Evolutionary conservation across 2,888 invertebrate species (phyloP).

Genomic region (Fragum sueziense): DNA sequence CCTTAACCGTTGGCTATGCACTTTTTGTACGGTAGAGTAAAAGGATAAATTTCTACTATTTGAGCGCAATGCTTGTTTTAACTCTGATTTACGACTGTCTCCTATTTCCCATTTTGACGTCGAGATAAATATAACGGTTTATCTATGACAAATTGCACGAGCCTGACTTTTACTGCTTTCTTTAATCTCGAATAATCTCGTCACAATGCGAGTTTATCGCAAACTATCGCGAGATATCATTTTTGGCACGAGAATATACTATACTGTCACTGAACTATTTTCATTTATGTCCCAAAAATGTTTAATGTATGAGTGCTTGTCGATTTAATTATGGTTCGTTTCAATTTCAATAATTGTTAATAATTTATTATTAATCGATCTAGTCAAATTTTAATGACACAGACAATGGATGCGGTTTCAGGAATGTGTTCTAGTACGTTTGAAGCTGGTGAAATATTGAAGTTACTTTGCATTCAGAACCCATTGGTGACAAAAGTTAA

Average conservation of each 20-base stretch:
- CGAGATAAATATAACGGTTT: slow-evolving; percentile 30
- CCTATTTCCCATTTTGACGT: slow-evolving; percentile 18
- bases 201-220: slow-evolving; percentile 53
- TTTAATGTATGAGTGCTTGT: background rate
- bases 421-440: too few relatives aligned
- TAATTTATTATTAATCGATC: too few relatives aligned
- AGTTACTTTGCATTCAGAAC: too few relatives aligned
- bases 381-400: too few relatives aligned
- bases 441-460: too few relatives aligned
- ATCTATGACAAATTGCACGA: slow-evolving; percentile 58
- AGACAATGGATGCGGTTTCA: too few relatives aligned
- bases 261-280: slow-evolving; percentile 45
- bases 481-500: too few relatives aligned
- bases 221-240: slow-evolving; percentile 54
- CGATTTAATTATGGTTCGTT: background rate
- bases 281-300: background rate
- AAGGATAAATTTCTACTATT: background rate
- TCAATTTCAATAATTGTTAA: too few relatives aligned
- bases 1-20: too few relatives aligned
- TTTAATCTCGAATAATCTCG: slow-evolving; percentile 41
- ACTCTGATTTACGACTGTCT: slow-evolving; percentile 8
- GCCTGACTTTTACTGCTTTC: slow-evolving; percentile 39
- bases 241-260: slow-evolving; percentile 60
- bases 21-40: too few relatives aligned
- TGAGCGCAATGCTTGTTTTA: background rate